Percentiles rank a stretch among this genome's conserved stretches.
Evolutionary conservation across 2,113 vertebrate species (phyloP).

Genomic region (Pteronura brasiliensis): DNA sequence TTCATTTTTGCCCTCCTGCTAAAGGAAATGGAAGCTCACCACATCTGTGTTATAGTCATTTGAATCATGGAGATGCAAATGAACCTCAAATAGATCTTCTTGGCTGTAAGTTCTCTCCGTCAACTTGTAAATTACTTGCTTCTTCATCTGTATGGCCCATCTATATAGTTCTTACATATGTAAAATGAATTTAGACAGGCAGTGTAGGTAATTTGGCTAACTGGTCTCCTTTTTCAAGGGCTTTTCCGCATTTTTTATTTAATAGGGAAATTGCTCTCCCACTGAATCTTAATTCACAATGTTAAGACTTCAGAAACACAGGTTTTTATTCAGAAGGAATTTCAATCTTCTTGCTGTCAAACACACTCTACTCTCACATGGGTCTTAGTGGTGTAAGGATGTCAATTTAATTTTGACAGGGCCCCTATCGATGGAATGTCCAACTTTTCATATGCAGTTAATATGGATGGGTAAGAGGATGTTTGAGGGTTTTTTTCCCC

Average conservation of each 20-base stretch:
- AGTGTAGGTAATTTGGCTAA: not conserved
- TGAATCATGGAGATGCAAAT: not conserved
- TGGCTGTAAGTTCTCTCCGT: not conserved
- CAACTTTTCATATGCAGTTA: conserved; percentile 14
- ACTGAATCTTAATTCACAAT: conserved; percentile 35
- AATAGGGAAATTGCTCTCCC: conserved; percentile 36
- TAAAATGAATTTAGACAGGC: conserved; percentile 27
- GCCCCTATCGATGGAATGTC: not conserved
- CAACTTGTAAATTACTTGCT: conserved; percentile 16
- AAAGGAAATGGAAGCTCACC: not conserved
- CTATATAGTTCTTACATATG: not conserved
- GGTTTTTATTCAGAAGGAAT: conserved; percentile 28
- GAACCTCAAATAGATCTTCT: not conserved
- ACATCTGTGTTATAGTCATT: not conserved
- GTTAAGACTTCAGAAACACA: conserved; percentile 41
- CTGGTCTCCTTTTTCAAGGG: conserved; percentile 15
- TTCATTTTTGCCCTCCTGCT: conserved; percentile 33
- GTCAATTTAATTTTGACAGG: conserved; percentile 54
- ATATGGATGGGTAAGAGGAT: conserved; percentile 25
- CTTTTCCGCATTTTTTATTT: conserved; percentile 30
- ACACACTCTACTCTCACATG: not conserved
- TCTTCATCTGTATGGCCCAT: not conserved
- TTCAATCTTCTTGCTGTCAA: conserved; percentile 60
- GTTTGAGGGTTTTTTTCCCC: not conserved
- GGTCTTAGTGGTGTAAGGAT: conserved; percentile 35